Evolutionary conservation across 2,888 invertebrate genomes (phyloP).

Genomic region (Micoletzkya japonica): DNA sequence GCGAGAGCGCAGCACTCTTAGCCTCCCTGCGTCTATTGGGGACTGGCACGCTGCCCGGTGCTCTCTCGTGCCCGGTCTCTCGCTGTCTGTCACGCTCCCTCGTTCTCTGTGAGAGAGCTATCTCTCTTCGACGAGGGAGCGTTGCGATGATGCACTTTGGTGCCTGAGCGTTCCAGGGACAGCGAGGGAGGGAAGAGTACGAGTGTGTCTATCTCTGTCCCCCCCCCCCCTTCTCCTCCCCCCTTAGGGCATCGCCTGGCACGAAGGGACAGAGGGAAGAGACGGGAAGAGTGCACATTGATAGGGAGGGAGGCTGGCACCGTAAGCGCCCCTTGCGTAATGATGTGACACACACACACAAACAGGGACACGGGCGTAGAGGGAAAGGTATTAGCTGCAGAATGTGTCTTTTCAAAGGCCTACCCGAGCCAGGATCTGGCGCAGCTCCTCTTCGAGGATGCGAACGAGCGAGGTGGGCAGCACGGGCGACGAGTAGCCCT

Average conservation of each 20-base stretch:
- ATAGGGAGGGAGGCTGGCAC: background rate
- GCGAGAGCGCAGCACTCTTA: constrained; percentile 12
- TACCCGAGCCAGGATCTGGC: constrained; percentile 47
- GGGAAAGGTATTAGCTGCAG: background rate
- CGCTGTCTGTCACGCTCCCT: too few species aligned
- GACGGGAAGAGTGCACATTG: background rate
- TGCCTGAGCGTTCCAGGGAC: constrained; percentile 1
- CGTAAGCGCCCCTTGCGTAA: background rate
- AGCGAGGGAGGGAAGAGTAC: background rate
- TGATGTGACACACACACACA: background rate
- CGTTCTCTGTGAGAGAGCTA: too few species aligned
- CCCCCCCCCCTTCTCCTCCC: background rate
- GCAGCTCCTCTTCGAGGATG: constrained; percentile 48
- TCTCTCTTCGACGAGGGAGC: too few species aligned
- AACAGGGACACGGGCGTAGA: background rate
- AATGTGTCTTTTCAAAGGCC: background rate
- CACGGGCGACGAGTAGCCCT: constrained; percentile 25
- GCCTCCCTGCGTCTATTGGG: background rate
- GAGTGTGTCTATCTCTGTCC: background rate
- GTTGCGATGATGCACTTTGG: too few species aligned
- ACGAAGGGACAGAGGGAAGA: background rate
- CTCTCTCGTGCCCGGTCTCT: too few species aligned
- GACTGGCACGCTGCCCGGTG: background rate
- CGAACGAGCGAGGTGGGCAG: constrained; percentile 46
- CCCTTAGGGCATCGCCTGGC: background rate